phyloP scores from a whole-genome alignment of 2,888 invertebrate genomes.

The Phragmatobia fuliginosa region DNA sequence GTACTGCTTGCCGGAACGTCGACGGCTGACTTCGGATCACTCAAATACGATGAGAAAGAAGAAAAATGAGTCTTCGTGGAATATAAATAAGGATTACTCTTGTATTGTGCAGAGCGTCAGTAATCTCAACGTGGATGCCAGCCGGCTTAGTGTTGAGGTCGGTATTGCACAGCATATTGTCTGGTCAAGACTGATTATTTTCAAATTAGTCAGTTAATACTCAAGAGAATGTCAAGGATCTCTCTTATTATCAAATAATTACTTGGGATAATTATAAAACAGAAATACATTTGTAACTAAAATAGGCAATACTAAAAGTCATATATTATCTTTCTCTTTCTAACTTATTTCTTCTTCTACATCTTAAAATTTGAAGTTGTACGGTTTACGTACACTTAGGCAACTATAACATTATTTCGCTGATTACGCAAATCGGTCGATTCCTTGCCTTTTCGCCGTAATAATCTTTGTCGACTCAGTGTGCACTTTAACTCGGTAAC shows the following conservation, averaged over 20 bases:
- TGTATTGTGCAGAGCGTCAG: conserved; percentile 90
- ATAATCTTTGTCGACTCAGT: too few relatives aligned
- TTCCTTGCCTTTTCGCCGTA: too few relatives aligned
- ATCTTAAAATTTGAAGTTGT: too few relatives aligned
- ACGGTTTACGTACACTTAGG: too few relatives aligned
- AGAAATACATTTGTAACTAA: neutral
- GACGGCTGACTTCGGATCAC: conserved; percentile 86
- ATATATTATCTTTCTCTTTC: neutral
- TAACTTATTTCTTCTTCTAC: neutral
- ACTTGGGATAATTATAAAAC: neutral
- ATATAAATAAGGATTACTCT: conserved; percentile 89
- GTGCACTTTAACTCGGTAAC: too few relatives aligned
- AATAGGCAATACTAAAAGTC: neutral
- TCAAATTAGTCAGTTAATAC: neutral
- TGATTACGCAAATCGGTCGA: too few relatives aligned
- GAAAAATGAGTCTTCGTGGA: conserved; percentile 91
- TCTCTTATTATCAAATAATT: neutral
- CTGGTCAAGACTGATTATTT: neutral
- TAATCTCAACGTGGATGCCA: conserved; percentile 92
- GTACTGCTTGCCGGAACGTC: conserved; percentile 77
- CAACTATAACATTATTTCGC: too few relatives aligned
- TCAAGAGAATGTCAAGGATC: neutral
- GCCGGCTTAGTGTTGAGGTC: conserved; percentile 89
- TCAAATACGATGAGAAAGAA: conserved; percentile 89
- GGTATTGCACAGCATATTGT: conserved; percentile 21